Base-by-base conservation (phyloP, 2,797 vertebrate species). In the Holocentrus rufus region DNA sequence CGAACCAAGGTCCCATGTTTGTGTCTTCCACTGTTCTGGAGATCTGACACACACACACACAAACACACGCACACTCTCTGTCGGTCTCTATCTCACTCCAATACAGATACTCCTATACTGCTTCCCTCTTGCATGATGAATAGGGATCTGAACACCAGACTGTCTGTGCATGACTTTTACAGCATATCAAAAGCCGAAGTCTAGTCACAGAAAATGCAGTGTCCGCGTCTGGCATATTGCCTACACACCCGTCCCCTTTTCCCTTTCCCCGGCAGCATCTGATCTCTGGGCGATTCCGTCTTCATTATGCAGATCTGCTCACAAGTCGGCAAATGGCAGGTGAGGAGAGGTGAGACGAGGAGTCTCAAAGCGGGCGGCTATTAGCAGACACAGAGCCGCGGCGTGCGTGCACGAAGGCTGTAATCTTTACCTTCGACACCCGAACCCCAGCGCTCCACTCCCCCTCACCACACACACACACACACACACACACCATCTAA, bases 1-100 rank as follows among this genome's bases (percentile, higher is more conserved):
- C 74, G 68, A 73, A 78, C 63, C 74, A 67, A 60, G 78, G 73
- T 79, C 77, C 76, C 31, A 15, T 74, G 71, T 81, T 87, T 83
- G 70, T 79, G 77, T 82, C 72, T 74, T 65, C 42, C 36, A 49
- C 65, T 73, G 68, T 81, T 65, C 36, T 58, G 34, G 55, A 69
- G 67, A 78, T 67, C 25, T 69, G 69, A 82, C 70, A 10, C 50
- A 9, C 50, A 22, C 50, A 2, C 50, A 36, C 34, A 36, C 31
- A 34, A 4, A 34, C 34, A 36, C 34, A 36, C 34, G 7, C 34
- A 27, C 59, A 44, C 20, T 47, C 15, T 60, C 69, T 44, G 56
- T 42, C 42, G 8, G 59, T 47, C 23, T 63, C 18, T 34, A 49
- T 30, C 11, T 30, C 20, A 57, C 47, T 50, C 39, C 2, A 58